These are phyloP conservation scores for Cotesia vestalis DNA, from an alignment of 1,140 invertebrate species.

Conservation along the genomic window DNA sequence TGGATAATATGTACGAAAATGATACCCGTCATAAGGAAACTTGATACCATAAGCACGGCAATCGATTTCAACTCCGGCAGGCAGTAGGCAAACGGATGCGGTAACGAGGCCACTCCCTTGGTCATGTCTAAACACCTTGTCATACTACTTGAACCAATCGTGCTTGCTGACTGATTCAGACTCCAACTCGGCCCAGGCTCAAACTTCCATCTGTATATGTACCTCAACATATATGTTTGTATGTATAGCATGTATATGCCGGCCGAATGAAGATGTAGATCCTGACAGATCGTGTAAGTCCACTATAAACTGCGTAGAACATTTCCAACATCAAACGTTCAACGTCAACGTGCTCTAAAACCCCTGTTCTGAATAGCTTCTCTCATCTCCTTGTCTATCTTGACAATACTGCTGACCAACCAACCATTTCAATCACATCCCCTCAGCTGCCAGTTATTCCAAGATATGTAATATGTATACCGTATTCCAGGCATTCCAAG, in stretches of 20 bases:
- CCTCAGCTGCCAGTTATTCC: too few species aligned
- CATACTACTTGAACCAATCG: constrained; percentile 4
- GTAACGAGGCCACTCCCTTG: constrained; percentile 31
- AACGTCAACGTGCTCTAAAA: too few species aligned
- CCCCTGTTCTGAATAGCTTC: too few species aligned
- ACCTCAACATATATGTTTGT: neutral
- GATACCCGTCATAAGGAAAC: constrained; percentile 8
- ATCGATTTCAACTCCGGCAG: constrained; percentile 27
- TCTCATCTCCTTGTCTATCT: too few species aligned
- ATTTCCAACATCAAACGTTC: too few species aligned
- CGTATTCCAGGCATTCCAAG: too few species aligned
- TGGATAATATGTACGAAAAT: constrained; percentile 7
- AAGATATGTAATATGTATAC: too few species aligned
- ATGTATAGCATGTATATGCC: neutral
- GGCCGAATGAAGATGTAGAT: too few species aligned
- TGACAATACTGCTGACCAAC: too few species aligned
- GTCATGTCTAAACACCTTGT: constrained; percentile 29
- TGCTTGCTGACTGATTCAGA: constrained; percentile 6
- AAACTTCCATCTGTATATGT: neutral
- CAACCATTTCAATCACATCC: too few species aligned
- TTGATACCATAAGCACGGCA: neutral
- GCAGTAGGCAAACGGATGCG: constrained; percentile 30
- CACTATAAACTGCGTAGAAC: too few species aligned
- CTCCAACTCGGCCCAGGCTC: neutral
- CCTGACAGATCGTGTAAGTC: too few species aligned